Evolutionary conservation across 2,888 invertebrate species (phyloP), one percentile per base, ranked within the genome.

Genomic region (Pelosia muscerda): DNA sequence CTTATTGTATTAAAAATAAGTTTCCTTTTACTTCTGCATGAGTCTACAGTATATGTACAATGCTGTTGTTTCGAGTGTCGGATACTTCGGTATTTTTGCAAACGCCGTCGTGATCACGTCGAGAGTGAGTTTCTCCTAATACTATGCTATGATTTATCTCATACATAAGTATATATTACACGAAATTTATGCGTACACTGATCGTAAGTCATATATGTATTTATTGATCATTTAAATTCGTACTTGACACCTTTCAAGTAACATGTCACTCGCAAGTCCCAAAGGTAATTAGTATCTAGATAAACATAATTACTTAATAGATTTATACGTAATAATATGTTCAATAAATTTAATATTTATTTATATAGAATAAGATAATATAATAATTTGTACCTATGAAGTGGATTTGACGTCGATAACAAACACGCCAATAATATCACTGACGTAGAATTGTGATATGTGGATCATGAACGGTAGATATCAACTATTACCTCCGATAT

Each of bases 281-380:
- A 77, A 77, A 75, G 64, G 67, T 78, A 81, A 84, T 79, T 78
- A 77, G 71, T 74, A 74, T 72, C 64, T 69, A 68, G 80, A 80
- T 75, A 82, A 81, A 77, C 68, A 66, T 72, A 77, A 81, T 79
- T 75, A 73, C n/a, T 72, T 72, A 38, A 42, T 49, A 53, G 19
- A 23, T 66, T 34, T 11, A 59, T 25, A 57, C 34, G 26, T 61
- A 53, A 69, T 68, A 23, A 42, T 65, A 65, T 74, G 73, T 69
- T 66, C 66, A 66, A 81, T 76, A 26, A 63, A 68, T 54, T 25
- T n/a, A n/a, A 5, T 2, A n/a, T 49, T 42, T 9, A 42, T 42
- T 42, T 19, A 42, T 42, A 15, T 38, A 15, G 1, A 19, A 42
- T 42, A 19, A 42, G 19, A 6, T 55, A 23, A 25, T 55, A 3